A percentile compares a stretch with the other conserved stretches of the same genome.
Conservation (phyloP, 2,888 invertebrate genomes). For the Philonicus albiceps region DNA sequence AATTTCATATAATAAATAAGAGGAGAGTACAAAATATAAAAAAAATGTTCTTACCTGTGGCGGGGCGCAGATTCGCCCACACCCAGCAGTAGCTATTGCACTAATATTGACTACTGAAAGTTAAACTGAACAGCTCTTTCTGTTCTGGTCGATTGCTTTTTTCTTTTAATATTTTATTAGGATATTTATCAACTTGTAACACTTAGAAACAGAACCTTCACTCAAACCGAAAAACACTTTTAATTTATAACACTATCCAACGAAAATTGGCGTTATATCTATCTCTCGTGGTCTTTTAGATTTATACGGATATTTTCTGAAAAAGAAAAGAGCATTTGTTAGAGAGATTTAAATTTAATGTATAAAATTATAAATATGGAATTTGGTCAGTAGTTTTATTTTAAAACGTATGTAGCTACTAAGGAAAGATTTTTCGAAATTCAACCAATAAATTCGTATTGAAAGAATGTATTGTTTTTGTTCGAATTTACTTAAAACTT, state of each 20-base stretch:
- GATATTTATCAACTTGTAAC: conserved; percentile 1
- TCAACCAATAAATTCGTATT: too few relatives aligned
- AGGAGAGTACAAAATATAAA: not conserved
- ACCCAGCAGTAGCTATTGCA: conserved; percentile 64
- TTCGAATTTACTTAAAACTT: too few relatives aligned
- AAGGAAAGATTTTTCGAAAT: too few relatives aligned
- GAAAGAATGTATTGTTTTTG: too few relatives aligned
- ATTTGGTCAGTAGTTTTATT: too few relatives aligned
- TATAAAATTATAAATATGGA: not conserved
- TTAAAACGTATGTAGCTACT: too few relatives aligned
- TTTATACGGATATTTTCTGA: not conserved
- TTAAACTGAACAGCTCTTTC: conserved; percentile 55
- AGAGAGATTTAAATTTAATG: not conserved
- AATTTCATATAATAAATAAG: not conserved
- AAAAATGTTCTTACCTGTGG: conserved; percentile 60
- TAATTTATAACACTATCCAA: not conserved
- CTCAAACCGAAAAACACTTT: not conserved
- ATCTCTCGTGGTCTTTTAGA: not conserved
- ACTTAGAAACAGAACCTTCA: not conserved
- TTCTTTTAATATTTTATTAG: not conserved
- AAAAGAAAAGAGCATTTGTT: not conserved
- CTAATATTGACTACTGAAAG: conserved; percentile 62
- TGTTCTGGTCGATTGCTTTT: not conserved
- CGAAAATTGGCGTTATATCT: not conserved
- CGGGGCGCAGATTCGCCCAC: conserved; percentile 66